Evolutionary conservation across 2,113 vertebrate genomes (phyloP).

Genomic region (Corydoras maculifer): DNA sequence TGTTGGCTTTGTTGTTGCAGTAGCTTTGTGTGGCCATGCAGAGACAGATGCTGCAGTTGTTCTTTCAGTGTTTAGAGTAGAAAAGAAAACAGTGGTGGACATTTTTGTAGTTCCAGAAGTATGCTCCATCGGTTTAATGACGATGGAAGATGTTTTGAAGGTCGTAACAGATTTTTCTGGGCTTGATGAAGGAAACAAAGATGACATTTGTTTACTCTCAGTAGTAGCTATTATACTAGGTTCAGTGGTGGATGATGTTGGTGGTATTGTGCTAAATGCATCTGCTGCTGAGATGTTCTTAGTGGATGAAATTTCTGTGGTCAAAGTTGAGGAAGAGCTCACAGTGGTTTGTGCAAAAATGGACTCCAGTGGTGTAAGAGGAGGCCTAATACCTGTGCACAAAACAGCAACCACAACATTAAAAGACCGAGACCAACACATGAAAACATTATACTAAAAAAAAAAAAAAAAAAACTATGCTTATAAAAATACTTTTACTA

Average conservation of each 20-base stretch:
- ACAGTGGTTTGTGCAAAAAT: slow-evolving; percentile 41
- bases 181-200: slow-evolving; percentile 11
- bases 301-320: slow-evolving; percentile 19
- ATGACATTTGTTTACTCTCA: slow-evolving; percentile 6
- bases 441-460: no score
- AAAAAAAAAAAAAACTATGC: no score
- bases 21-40: slow-evolving; percentile 5
- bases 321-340: slow-evolving; percentile 35
- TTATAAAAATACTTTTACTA: no score
- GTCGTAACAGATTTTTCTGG: slow-evolving; percentile 39
- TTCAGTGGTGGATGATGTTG: slow-evolving; percentile 1
- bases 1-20: slow-evolving; percentile 14
- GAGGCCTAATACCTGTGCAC: slow-evolving; percentile 73
- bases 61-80: slow-evolving; percentile 29
- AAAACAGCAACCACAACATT: slow-evolving; percentile 24
- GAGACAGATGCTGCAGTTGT: slow-evolving; percentile 39
- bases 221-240: slow-evolving; percentile 23
- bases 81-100: slow-evolving; percentile 10
- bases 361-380: slow-evolving; percentile 40
- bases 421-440: neutral
- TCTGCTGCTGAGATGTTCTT: neutral
- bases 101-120: slow-evolving; percentile 30
- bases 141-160: slow-evolving; percentile 36
- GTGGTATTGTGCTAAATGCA: slow-evolving; percentile 7
- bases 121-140: slow-evolving; percentile 13